Percentiles rank a stretch among this genome's conserved stretches.
Evolutionary conservation across 2,797 vertebrate genomes (phyloP).

Genomic region (Streptopelia turtur): DNA sequence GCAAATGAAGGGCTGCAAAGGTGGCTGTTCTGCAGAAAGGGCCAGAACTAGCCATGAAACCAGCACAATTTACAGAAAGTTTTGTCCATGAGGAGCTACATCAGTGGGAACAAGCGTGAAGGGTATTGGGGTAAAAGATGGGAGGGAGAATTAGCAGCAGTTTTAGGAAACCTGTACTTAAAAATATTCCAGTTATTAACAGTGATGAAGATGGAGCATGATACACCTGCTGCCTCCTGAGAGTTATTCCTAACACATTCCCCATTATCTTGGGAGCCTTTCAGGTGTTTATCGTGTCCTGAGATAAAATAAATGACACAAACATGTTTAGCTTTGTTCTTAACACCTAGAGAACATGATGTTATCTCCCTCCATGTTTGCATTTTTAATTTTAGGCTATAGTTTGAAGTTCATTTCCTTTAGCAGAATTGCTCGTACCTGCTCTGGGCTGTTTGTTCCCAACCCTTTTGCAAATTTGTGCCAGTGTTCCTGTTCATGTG

Average conservation of each 20-base stretch:
- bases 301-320: neutral
- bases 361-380: neutral
- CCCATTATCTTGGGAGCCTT: neutral
- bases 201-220: neutral
- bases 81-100: neutral
- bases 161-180: slow-evolving; percentile 12
- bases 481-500: neutral
- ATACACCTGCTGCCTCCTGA: neutral
- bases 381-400: slow-evolving; percentile 12
- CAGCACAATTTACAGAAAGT: neutral
- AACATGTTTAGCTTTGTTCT: slow-evolving; percentile 47
- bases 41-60: neutral
- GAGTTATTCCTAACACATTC: neutral
- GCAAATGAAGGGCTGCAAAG: neutral
- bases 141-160: neutral
- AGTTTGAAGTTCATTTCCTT: neutral
- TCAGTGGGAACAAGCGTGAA: neutral
- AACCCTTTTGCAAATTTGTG: neutral
- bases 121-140: neutral
- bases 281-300: neutral
- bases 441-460: neutral
- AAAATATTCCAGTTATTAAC: neutral
- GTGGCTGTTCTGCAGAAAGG: neutral
- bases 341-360: neutral
- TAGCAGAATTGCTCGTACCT: neutral